Conservation (phyloP, 1,140 invertebrate genomes). For the Zaprionus lachaisei region DNA sequence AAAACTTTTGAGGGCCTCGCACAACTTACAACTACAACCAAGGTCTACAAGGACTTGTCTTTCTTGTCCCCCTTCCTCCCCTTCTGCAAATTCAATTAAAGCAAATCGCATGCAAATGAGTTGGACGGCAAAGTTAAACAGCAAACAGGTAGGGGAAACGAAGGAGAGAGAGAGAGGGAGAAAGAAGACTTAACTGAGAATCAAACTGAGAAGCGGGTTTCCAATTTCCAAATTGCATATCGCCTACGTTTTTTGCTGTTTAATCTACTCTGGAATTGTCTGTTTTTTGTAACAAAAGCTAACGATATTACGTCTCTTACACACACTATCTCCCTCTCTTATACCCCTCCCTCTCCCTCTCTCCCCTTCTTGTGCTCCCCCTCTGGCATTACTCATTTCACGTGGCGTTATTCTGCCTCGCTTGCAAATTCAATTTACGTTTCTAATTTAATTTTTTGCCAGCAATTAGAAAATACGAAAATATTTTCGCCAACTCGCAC, state of each 20-base stretch:
- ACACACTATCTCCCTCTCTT: constrained; percentile 18
- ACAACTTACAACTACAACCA: constrained; percentile 37
- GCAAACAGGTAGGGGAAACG: constrained; percentile 37
- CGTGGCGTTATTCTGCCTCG: constrained; percentile 65
- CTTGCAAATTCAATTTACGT: constrained; percentile 75
- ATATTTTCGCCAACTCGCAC: constrained; percentile 67
- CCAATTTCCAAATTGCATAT: constrained; percentile 77
- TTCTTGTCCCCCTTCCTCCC: constrained; percentile 38
- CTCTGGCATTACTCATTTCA: constrained; percentile 69
- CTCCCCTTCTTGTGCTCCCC: neutral
- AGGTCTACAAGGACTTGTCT: constrained; percentile 15
- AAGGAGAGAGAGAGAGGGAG: neutral
- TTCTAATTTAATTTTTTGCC: constrained; percentile 73
- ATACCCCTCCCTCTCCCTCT: constrained; percentile 2
- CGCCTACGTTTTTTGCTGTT: constrained; percentile 13
- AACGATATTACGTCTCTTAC: constrained; percentile 58
- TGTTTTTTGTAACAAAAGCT: constrained; percentile 45
- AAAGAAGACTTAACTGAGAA: neutral
- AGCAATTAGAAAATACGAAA: constrained; percentile 70
- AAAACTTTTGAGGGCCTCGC: constrained; percentile 60
- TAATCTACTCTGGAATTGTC: neutral
- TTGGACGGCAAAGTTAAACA: constrained; percentile 63
- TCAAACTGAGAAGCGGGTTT: constrained; percentile 48
- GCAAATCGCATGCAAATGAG: constrained; percentile 78
- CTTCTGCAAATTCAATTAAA: constrained; percentile 73